Evolutionary conservation across 1,140 invertebrate species (phyloP), one percentile per base, ranked within the genome.

Genomic region (Bombus soroeensis): DNA sequence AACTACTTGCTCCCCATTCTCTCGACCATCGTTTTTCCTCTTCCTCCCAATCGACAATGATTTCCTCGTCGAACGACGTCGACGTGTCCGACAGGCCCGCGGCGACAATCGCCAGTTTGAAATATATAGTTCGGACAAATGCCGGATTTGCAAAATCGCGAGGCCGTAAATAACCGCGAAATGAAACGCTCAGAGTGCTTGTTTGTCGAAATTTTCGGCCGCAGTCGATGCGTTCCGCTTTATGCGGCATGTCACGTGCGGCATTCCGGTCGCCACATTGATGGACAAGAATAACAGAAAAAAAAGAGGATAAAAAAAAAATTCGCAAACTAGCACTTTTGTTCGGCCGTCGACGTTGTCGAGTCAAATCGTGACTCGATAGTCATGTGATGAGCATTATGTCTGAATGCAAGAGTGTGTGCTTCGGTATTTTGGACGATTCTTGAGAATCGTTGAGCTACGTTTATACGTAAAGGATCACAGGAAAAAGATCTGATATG

Each of bases 101-200:
- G 80, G 83, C 77, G 87, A 70, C 83, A 86, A 88, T 90, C 80
- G 87, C 74, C 86, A 64, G 77, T 89, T 86, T 81, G 76, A 83
- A 84, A 87, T 87, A 89, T 68, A 87, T 85, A 64, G 66, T n/a
- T 70, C 64, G 75, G 39, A 59, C 89, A 81, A 90, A 90, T 87
- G 86, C 79, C 82, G 86, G 86, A 90, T 90, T 89, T 86, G 87
- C 83, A 83, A 90, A 90, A 90, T 86, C 89, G 83, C 62, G 47
- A 53, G 70, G 83, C 62, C 87, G 89, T 90, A 90, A 90, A 90
- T 90, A 90, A 90, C 89, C 86, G 87, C 89, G 89, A 90, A 90
- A 90, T 90, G 89, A 81, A 90, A 90, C 87, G 83, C 76, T 59
- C 53, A 28, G 64, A 79, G 79, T 74, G 59, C 39, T 80, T 87